Evolutionary conservation across 2,797 vertebrate species (phyloP).

Genomic region (Paramormyrops hopkinsi): DNA sequence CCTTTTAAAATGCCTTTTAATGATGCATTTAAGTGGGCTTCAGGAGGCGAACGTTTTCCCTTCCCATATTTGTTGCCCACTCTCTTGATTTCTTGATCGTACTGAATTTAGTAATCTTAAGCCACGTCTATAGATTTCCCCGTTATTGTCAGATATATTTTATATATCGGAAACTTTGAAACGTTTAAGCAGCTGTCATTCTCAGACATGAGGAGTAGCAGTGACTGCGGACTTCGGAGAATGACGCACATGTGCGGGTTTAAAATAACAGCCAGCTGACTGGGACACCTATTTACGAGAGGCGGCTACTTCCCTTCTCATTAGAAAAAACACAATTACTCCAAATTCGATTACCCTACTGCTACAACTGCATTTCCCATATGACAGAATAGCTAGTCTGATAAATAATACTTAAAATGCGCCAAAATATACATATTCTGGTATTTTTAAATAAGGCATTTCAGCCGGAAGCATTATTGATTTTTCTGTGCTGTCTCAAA

Average conservation of each 20-base stretch:
- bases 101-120: not conserved
- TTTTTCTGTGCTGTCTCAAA: not conserved
- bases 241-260: not conserved
- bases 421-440: not conserved
- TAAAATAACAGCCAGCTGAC: not conserved
- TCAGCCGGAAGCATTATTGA: not conserved
- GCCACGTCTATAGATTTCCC: not conserved
- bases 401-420: not conserved
- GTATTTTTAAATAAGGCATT: not conserved
- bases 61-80: not conserved
- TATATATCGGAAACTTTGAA: not conserved
- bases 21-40: not conserved
- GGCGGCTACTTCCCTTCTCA: not conserved
- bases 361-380: not conserved
- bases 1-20: not conserved
- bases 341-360: not conserved
- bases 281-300: not conserved
- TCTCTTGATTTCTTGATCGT: not conserved
- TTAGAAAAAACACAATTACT: not conserved
- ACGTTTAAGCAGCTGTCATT: not conserved
- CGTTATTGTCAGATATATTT: not conserved
- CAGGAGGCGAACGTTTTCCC: not conserved
- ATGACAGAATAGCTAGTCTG: not conserved
- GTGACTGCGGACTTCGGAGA: not conserved
- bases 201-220: not conserved